A percentile compares a stretch with the other conserved stretches of the same genome.
Conservation (phyloP, 2,113 vertebrate species). For the Pterocles gutturalis region DNA sequence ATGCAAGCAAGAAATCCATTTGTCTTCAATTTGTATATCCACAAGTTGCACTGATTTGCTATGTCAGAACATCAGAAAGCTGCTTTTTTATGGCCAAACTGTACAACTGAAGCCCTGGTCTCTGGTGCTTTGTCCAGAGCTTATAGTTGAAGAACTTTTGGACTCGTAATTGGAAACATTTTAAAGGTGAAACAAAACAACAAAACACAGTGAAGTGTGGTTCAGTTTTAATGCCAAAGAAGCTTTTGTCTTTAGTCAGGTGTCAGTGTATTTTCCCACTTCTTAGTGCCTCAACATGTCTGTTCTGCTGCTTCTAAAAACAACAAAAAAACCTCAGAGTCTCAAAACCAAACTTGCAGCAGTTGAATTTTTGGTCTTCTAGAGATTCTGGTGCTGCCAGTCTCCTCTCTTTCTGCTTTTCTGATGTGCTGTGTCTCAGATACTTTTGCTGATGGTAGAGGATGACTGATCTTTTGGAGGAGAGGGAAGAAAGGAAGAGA, state of each 20-base stretch:
- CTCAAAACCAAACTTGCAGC: background rate
- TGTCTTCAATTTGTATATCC: background rate
- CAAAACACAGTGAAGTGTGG: background rate
- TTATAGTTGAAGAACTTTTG: background rate
- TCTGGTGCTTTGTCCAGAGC: background rate
- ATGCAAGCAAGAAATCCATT: background rate
- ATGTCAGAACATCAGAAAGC: background rate
- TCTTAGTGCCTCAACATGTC: background rate
- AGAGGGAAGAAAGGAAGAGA: background rate
- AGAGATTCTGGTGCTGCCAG: background rate
- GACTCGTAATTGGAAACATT: background rate
- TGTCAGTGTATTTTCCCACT: background rate
- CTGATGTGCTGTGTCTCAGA: background rate
- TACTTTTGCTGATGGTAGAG: background rate
- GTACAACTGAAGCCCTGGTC: background rate
- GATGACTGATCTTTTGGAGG: background rate
- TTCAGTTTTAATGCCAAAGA: constrained; percentile 14
- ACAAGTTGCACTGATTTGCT: background rate
- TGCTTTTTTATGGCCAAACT: background rate
- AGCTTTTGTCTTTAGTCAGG: constrained; percentile 27
- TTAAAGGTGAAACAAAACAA: background rate
- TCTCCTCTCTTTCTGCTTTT: background rate
- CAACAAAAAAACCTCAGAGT: background rate
- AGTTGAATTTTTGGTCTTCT: background rate
- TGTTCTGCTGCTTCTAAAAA: background rate